Evolutionary conservation across 1,140 invertebrate genomes (phyloP), one percentile per base, ranked within the genome.

Genomic region (Argopecten irradians): DNA sequence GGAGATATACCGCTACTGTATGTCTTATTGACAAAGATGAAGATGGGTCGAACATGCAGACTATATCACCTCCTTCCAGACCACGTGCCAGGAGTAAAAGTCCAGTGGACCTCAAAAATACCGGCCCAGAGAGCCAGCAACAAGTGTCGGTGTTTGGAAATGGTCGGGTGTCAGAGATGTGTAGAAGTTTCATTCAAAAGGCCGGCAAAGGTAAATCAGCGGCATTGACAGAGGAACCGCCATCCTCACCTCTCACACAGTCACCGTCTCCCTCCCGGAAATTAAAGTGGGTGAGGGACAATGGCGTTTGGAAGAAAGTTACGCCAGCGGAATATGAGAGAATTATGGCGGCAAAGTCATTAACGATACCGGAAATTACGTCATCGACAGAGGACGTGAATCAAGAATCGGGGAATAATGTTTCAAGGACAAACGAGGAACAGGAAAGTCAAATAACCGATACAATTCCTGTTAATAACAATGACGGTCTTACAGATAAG

Each of bases 31-130:
- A 85, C 33, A 84, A 86, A 35, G 35, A 88, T 16, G 85, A 83
- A 55, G 35, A 87, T 11, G 55, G 3, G 22, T 71, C 55, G 0
- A 83, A 83, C 39, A 86, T 32, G n/a, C 84, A 55, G 11, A 19
- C 16, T 33, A 34, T 83, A 13, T 82, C 46, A 33, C 46, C 87
- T 22, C 34, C 32, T 0, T 39, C 55, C 11, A 90, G 86, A 55
- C 85, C 39, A 83, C 85, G 89, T 32, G 84, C 89, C 13, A 88
- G 87, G 34, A 90, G 89, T 34, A 90, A 90, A 82, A 90, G 89
- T 71, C 89, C 89, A 84, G 28, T 71, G 86, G 85, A 46, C 34
- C 46, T 88, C 22, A 84, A 85, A 84, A 86, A 85, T 34, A 55
- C 87, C 55, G 86, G 84, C 34, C 35, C 28, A 11, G 89, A 90